Evolutionary conservation across 2,888 invertebrate genomes (phyloP), one percentile per base, ranked within the genome.

Genomic region (Oxystoma pomonae): DNA sequence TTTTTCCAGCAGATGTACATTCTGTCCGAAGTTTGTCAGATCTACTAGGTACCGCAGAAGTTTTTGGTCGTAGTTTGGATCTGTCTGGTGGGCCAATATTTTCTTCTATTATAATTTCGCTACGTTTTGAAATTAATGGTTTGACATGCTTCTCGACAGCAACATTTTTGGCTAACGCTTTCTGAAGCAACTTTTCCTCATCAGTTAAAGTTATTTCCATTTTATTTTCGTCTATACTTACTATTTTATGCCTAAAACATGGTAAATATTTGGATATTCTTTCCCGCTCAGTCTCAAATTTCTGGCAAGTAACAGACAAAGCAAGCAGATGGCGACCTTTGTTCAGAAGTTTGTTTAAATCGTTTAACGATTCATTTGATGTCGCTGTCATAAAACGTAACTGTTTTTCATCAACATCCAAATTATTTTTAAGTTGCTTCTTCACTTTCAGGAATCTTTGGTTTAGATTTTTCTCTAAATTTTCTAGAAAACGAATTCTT

Each of bases 211-310:
- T 53, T 7, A 17, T 53, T 19, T 19, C 7, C 3, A 17, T 19
- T 9, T 3, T 16, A 3, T 53, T 16, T 7, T 9, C 3, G n/a
- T 53, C 19, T 19, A n/a, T 17, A 19, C 19, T 19, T 9, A 53
- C 21, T 7, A 17, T 16, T 1, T 55, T 22, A 56, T 55, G 19
- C 12, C 57, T 18, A 20, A 49, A n/a, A 22, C 63, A 20, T 3
- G 71, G 70, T 20, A 72, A 21, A 70, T 70, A 72, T 61, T 69
- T 70, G 12, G 61, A 16, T 7, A 73, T n/a, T 60, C 65, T 83
- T 75, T 86, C 85, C 16, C 80, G 77, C 66, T 81, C 81, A 0
- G 84, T 85, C 77, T 86, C 85, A 70, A 82, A 83, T 74, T 85
- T 85, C 50, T 83, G 76, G 67, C 86, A 86, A n/a, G 83, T 77